These are phyloP conservation scores for Ochropleura plecta DNA, from an alignment of 2,888 invertebrate genomes.

Conservation along the genomic window DNA sequence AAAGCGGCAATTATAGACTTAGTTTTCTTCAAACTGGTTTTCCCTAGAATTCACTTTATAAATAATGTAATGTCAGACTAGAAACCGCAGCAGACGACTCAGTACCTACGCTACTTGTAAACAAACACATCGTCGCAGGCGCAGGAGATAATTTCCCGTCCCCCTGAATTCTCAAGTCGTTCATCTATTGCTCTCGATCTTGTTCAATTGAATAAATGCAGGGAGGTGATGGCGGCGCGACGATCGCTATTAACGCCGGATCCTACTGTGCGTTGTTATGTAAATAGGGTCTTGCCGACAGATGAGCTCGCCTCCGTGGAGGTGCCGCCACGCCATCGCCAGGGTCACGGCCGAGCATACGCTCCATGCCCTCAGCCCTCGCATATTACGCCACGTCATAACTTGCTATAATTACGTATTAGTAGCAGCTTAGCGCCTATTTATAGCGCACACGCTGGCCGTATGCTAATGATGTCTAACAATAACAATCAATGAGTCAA, in stretches of 20 bases:
- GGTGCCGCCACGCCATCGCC: constrained; percentile 56
- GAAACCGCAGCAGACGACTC: constrained; percentile 33
- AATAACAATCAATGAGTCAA: constrained; percentile 48
- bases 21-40: background rate
- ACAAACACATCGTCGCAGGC: constrained; percentile 49
- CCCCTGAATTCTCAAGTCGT: constrained; percentile 76
- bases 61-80: background rate
- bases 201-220: constrained; percentile 87
- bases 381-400: constrained; percentile 65
- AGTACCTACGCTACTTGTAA: constrained; percentile 34
- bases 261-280: constrained; percentile 81
- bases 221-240: constrained; percentile 72
- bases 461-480: constrained; percentile 54
- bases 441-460: constrained; percentile 36
- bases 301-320: constrained; percentile 63
- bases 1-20: no score
- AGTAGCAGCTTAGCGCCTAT: constrained; percentile 53
- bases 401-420: constrained; percentile 62
- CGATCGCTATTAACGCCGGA: constrained; percentile 75
- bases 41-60: constrained; percentile 4
- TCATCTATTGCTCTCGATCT: constrained; percentile 84
- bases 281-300: constrained; percentile 76
- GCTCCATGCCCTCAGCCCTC: constrained; percentile 68
- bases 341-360: constrained; percentile 75
- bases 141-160: constrained; percentile 59